phyloP scores from a whole-genome alignment of 2,797 vertebrate species.

The Siniperca scherzeri region DNA sequence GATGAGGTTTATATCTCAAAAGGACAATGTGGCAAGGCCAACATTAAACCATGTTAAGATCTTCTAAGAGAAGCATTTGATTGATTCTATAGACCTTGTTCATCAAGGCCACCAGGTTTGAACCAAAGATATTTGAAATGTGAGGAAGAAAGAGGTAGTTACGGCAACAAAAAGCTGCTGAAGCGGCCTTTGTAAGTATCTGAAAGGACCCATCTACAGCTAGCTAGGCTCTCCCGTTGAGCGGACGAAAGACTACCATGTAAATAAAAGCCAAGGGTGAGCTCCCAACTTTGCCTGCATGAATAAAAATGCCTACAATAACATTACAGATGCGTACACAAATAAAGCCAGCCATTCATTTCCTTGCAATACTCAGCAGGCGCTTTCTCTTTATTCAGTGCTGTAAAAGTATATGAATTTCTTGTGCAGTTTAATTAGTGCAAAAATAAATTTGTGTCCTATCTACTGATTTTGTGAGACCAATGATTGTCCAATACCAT shows the following conservation, averaged over 20 bases:
- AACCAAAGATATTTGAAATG: conserved; percentile 88
- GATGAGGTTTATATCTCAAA: conserved; percentile 86
- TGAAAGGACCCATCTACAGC: conserved; percentile 84
- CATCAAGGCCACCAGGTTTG: conserved; percentile 87
- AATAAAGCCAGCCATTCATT: conserved; percentile 79
- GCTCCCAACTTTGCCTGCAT: conserved; percentile 80
- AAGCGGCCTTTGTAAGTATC: conserved; percentile 83
- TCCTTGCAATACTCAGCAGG: conserved; percentile 62
- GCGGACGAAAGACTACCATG: conserved; percentile 82
- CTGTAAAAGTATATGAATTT: conserved; percentile 66
- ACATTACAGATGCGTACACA: conserved; percentile 79
- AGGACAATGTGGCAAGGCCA: conserved; percentile 86
- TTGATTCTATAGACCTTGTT: conserved; percentile 86
- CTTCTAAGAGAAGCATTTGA: conserved; percentile 83
- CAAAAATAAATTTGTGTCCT: conserved; percentile 50
- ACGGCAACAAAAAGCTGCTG: conserved; percentile 84
- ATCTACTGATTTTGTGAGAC: conserved; percentile 30
- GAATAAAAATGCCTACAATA: conserved; percentile 83
- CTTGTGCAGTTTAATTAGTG: conserved; percentile 50
- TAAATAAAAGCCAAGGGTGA: conserved; percentile 86
- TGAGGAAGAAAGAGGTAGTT: conserved; percentile 86
- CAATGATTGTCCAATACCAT: conserved; percentile 18
- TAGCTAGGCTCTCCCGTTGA: conserved; percentile 79
- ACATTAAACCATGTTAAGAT: conserved; percentile 86
- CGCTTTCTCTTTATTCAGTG: conserved; percentile 63